Conservation (phyloP, 2,888 invertebrate species). For the Abrostola tripartita region DNA sequence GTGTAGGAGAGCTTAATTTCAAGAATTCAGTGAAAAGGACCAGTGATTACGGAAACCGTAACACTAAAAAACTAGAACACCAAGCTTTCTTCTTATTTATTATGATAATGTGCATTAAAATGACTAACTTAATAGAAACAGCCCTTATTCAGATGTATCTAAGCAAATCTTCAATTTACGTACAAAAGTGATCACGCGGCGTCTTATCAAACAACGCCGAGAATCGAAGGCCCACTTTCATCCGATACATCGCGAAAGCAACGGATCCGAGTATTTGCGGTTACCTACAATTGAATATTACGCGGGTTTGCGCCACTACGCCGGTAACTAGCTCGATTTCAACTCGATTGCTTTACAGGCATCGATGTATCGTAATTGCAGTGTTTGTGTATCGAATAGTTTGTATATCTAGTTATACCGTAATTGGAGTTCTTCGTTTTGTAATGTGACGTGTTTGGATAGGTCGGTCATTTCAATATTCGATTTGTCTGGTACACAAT, state of each 20-base stretch:
- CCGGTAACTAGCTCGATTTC: slow-evolving; percentile 51
- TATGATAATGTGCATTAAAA: not conserved
- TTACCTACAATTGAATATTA: slow-evolving; percentile 84
- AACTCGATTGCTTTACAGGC: slow-evolving; percentile 56
- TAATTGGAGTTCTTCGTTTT: slow-evolving; percentile 29
- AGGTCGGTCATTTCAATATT: not conserved
- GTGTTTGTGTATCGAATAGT: slow-evolving; percentile 25
- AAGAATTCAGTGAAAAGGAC: too few relatives aligned
- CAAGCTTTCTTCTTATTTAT: not conserved
- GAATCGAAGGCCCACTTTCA: slow-evolving; percentile 81
- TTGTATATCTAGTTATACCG: slow-evolving; percentile 26
- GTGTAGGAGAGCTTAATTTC: too few relatives aligned
- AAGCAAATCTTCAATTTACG: slow-evolving; percentile 5
- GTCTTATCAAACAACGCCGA: slow-evolving; percentile 74
- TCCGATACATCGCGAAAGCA: slow-evolving; percentile 79
- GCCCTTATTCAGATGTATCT: not conserved
- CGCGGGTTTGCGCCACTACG: slow-evolving; percentile 71
- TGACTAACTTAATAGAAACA: not conserved
- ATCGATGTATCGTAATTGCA: slow-evolving; percentile 54
- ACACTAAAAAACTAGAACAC: not conserved
- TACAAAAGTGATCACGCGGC: slow-evolving; percentile 34
- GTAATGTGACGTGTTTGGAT: not conserved
- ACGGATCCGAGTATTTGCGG: slow-evolving; percentile 82
- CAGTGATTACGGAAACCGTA: not conserved
- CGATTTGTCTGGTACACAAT: not conserved